These are phyloP conservation scores for Perognathus longimembris DNA, from an alignment of 2,113 vertebrate species.

Conservation along the genomic window DNA sequence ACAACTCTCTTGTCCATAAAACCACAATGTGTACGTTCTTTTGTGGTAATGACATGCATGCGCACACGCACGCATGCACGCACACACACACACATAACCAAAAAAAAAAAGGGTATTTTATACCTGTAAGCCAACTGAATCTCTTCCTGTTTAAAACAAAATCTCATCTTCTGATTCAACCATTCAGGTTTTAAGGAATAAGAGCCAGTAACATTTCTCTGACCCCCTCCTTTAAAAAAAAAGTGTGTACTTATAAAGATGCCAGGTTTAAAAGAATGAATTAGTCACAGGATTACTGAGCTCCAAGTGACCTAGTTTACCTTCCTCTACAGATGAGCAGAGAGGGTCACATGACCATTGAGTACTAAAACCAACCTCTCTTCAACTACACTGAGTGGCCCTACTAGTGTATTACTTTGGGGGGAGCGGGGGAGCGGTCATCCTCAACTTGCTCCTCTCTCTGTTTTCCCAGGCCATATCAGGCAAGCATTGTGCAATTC, in stretches of 20 bases:
- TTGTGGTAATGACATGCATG: neutral
- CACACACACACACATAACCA: no score
- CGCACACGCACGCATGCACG: no score
- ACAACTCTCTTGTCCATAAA: neutral
- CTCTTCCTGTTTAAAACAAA: conserved; percentile 23
- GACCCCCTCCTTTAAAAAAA: conserved; percentile 16
- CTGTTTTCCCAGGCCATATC: neutral
- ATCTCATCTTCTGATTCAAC: conserved; percentile 12
- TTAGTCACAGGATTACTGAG: conserved; percentile 57
- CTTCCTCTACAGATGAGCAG: conserved; percentile 47
- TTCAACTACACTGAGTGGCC: neutral
- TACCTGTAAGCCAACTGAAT: conserved; percentile 9
- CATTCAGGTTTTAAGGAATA: conserved; percentile 34
- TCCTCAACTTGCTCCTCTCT: neutral
- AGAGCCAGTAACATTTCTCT: conserved; percentile 43
- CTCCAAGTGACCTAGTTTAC: conserved; percentile 67
- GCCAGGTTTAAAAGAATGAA: conserved; percentile 65
- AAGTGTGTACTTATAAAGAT: neutral
- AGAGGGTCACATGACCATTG: neutral
- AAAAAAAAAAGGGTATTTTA: neutral
- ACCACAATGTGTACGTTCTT: no score
- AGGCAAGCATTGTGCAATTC: neutral
- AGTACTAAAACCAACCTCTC: neutral
- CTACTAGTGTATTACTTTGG: neutral
- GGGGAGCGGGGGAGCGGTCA: no score